phyloP scores from a whole-genome alignment of 2,888 invertebrate genomes.

The Acanthosepion esculentum region DNA sequence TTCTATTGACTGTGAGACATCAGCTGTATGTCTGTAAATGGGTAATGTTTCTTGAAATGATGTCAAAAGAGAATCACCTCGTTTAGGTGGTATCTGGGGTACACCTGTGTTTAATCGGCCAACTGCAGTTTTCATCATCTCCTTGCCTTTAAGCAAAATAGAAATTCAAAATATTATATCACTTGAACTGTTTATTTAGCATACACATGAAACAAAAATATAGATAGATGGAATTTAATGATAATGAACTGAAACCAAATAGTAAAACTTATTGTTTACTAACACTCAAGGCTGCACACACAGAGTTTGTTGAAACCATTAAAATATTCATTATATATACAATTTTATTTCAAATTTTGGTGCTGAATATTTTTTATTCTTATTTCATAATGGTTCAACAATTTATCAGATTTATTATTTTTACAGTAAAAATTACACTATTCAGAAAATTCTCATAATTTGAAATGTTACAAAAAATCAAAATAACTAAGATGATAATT shows the following conservation, averaged over 20 bases:
- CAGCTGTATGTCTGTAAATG: slow-evolving; percentile 81
- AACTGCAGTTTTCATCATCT: slow-evolving; percentile 77
- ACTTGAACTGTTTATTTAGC: neutral
- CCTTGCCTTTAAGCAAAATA: slow-evolving; percentile 60
- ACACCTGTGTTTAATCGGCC: slow-evolving; percentile 83
- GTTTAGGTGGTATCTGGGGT: slow-evolving; percentile 80
- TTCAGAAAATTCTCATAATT: too few relatives aligned
- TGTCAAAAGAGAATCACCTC: slow-evolving; percentile 69
- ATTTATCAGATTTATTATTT: too few relatives aligned
- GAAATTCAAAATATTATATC: neutral
- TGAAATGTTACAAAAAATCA: too few relatives aligned
- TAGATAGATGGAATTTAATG: neutral
- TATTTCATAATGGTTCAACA: too few relatives aligned
- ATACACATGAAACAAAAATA: neutral
- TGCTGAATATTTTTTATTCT: neutral
- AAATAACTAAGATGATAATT: too few relatives aligned
- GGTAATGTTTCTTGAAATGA: slow-evolving; percentile 81
- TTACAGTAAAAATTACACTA: too few relatives aligned
- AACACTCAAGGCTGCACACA: neutral
- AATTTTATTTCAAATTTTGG: neutral
- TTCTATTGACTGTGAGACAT: slow-evolving; percentile 81
- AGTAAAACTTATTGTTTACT: too few relatives aligned
- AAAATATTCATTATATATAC: neutral
- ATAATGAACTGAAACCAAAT: too few relatives aligned
- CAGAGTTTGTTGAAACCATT: neutral